Percentiles rank a stretch among this genome's conserved stretches.
Evolutionary conservation across 1,140 invertebrate species (phyloP).

Genomic region (Drosophila parabipectinata): DNA sequence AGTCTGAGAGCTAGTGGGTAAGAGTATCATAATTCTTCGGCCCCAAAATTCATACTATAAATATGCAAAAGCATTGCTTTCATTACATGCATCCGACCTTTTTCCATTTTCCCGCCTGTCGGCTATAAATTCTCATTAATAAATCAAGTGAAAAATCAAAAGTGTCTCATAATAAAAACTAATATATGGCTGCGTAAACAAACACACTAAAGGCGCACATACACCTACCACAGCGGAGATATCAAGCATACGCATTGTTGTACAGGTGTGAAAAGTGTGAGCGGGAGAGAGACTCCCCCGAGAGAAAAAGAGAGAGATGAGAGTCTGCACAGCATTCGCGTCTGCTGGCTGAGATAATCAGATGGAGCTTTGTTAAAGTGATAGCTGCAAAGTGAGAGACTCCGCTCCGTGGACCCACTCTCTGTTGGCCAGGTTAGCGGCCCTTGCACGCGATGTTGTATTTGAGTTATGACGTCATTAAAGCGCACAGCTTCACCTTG

Average conservation of each 20-base stretch:
- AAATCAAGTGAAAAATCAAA: conserved; percentile 74
- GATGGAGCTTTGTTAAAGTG: conserved; percentile 57
- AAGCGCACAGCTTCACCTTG: conserved; percentile 76
- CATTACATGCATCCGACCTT: conserved; percentile 43
- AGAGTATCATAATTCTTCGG: conserved; percentile 46
- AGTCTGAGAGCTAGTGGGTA: conserved; percentile 4
- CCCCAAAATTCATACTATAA: conserved; percentile 49
- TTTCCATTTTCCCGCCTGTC: conserved; percentile 36
- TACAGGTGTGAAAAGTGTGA: conserved; percentile 61
- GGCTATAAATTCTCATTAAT: conserved; percentile 69
- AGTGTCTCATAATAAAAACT: conserved; percentile 67
- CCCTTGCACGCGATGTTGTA: conserved; percentile 67
- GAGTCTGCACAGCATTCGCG: conserved; percentile 35
- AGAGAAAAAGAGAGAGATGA: not conserved
- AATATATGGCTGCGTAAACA: conserved; percentile 63
- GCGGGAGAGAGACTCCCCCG: not conserved
- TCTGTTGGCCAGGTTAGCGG: conserved; percentile 59
- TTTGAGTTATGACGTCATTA: conserved; percentile 79
- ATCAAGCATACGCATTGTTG: conserved; percentile 71
- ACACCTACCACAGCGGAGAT: not conserved
- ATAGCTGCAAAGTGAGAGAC: conserved; percentile 47
- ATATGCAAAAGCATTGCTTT: conserved; percentile 51
- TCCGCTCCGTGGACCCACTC: not conserved
- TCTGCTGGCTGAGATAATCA: conserved; percentile 31
- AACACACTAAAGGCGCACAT: conserved; percentile 18